Evolutionary conservation across 2,113 vertebrate species (phyloP).

Genomic region (Oncorhynchus mykiss): DNA sequence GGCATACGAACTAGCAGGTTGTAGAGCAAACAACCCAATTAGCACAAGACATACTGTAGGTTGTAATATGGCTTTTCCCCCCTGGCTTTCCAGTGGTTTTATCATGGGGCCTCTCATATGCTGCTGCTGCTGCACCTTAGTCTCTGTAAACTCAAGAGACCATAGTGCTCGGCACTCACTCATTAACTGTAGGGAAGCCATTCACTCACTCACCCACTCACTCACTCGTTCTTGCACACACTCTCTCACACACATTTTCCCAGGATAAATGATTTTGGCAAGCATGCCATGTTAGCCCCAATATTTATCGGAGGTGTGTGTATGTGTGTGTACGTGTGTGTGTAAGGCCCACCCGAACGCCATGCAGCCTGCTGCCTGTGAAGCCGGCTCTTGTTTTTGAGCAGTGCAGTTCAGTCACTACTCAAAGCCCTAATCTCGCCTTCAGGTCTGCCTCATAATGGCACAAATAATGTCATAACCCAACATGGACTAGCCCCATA

Average conservation of each 20-base stretch:
- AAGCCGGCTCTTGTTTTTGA: conserved; percentile 22
- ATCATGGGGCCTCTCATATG: not conserved
- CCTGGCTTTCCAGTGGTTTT: not conserved
- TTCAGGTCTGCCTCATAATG: not conserved
- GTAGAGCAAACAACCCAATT: too few relatives aligned
- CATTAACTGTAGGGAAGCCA: too few relatives aligned
- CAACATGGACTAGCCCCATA: not conserved
- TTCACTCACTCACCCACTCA: too few relatives aligned
- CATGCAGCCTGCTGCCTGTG: conserved; percentile 9
- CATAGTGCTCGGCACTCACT: too few relatives aligned
- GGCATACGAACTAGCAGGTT: too few relatives aligned
- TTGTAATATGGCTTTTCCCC: too few relatives aligned
- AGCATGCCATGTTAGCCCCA: conserved; percentile 66
- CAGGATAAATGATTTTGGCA: conserved; percentile 60
- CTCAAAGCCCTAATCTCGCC: conserved; percentile 39
- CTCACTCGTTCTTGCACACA: not conserved
- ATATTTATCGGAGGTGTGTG: conserved; percentile 60
- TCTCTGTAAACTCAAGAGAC: not conserved
- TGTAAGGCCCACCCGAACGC: conserved; percentile 17
- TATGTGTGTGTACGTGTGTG: conserved; percentile 36
- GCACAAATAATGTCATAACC: not conserved
- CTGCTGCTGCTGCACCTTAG: not conserved
- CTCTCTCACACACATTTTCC: conserved; percentile 8
- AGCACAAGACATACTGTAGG: too few relatives aligned
- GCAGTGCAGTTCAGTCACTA: not conserved